A percentile compares a stretch with the other conserved stretches of the same genome.
These are phyloP conservation scores for Tapirus indicus DNA, from an alignment of 2,797 vertebrate genomes.

Conservation along the genomic window DNA sequence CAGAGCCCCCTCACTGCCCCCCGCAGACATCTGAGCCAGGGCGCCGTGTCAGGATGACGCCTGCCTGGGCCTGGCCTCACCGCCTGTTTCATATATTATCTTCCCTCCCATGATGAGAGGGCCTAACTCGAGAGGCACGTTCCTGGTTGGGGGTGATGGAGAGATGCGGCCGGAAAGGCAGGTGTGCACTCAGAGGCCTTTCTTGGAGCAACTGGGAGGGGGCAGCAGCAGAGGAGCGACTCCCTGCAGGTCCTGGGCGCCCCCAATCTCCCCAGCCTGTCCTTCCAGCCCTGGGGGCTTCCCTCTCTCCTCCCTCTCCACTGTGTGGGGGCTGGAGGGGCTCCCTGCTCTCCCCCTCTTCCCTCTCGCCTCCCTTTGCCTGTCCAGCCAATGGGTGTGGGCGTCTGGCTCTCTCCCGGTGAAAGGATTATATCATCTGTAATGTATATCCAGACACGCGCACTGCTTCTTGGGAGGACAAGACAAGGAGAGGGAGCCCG, in stretches of 20 bases:
- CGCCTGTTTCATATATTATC: background rate
- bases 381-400: conserved; percentile 19
- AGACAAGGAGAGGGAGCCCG: background rate
- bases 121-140: background rate
- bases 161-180: background rate
- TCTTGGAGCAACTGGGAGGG: background rate
- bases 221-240: background rate
- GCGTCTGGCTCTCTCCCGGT: conserved; percentile 22
- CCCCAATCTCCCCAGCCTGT: background rate
- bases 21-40: background rate
- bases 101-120: background rate
- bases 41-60: background rate
- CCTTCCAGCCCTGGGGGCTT: background rate
- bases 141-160: background rate
- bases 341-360: background rate
- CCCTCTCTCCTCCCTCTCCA: conserved; percentile 20
- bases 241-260: background rate
- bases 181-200: background rate
- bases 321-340: background rate
- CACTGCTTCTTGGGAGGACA: conserved; percentile 10
- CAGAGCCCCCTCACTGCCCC: background rate
- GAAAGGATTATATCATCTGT: conserved; percentile 60
- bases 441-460: background rate
- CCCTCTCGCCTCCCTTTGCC: conserved; percentile 5
- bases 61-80: background rate